Evolutionary conservation across 2,888 invertebrate genomes (phyloP), one percentile per base, ranked within the genome.

Genomic region (Acanthacorydalis orientalis): DNA sequence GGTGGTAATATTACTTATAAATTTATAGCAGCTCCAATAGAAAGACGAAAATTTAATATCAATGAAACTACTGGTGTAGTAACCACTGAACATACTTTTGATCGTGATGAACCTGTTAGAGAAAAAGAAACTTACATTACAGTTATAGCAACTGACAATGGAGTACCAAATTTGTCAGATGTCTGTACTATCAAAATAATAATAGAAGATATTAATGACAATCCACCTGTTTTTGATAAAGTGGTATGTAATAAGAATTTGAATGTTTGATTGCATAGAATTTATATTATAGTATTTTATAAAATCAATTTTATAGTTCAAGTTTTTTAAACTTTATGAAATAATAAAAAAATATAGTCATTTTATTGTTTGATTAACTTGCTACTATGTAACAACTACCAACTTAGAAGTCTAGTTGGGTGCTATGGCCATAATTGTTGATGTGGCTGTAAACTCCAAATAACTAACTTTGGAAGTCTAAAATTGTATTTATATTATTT

Each of bases 191-290:
- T 96, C 63, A 87, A 84, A 70, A 86, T 93, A 48, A 78, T 81
- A 52, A 85, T 95, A 53, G 80, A 79, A 59, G 96, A 96, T 67
- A 80, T 90, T 60, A 97, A 97, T 68, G 96, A 97, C 64, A 95
- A 95, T 61, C 70, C 68, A 12, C 86, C 86, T 4, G 77, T 80
- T 55, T 83, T 85, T 67, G 85, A 86, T 63, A 81, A 81, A 79
- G 77, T 76, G 67, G 83, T 83, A 67, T 73, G 80, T 75, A 35
- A 11, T 10, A 12, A 4, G 23, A 23, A 23, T 23, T 6, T 4
- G 6, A 23, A 23, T 23, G 6, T 23, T 23, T 23, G 23, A 23
- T 23, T 23, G 23, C 6, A 23, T 23, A 23, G 6, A 23, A 23
- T 2, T 23, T 23, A n/a, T 23, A 6, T 23, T 6, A 23, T 6